phyloP scores from a whole-genome alignment of 2,888 invertebrate genomes.

The Nemapogon koenigi region DNA sequence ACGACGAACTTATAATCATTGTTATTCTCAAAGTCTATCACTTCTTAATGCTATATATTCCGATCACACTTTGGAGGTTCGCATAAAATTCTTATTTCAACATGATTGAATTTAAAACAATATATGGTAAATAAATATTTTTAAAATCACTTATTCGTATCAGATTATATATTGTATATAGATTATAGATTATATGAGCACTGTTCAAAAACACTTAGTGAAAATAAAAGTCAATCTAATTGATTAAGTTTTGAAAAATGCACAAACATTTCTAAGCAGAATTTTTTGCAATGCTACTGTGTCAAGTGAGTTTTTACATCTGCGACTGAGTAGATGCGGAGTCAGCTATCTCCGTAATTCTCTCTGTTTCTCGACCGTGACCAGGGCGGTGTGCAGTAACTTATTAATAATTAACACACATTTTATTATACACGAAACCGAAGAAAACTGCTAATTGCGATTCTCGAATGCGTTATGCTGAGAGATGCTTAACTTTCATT shows the following conservation, averaged over 20 bases:
- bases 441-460: too few species aligned
- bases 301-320: constrained; percentile 7
- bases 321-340: constrained; percentile 10
- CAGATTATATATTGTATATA: too few species aligned
- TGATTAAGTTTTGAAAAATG: background rate
- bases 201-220: too few species aligned
- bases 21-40: constrained; percentile 53
- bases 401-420: constrained; percentile 35
- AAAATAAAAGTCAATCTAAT: too few species aligned
- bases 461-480: too few species aligned
- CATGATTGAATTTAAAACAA: too few species aligned
- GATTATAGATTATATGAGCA: too few species aligned
- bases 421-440: constrained; percentile 20
- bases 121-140: too few species aligned
- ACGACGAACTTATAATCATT: constrained; percentile 51
- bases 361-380: constrained; percentile 40
- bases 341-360: constrained; percentile 14
- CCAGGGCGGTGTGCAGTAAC: constrained; percentile 38
- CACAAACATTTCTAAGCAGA: constrained; percentile 4
- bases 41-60: constrained; percentile 27
- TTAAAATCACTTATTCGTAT: too few species aligned
- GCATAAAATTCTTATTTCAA: constrained; percentile 19
- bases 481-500: too few species aligned
- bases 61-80: constrained; percentile 43
- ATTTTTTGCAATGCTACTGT: constrained; percentile 14